Conservation (phyloP, 2,797 vertebrate genomes). For the Cheracebus regulus region DNA sequence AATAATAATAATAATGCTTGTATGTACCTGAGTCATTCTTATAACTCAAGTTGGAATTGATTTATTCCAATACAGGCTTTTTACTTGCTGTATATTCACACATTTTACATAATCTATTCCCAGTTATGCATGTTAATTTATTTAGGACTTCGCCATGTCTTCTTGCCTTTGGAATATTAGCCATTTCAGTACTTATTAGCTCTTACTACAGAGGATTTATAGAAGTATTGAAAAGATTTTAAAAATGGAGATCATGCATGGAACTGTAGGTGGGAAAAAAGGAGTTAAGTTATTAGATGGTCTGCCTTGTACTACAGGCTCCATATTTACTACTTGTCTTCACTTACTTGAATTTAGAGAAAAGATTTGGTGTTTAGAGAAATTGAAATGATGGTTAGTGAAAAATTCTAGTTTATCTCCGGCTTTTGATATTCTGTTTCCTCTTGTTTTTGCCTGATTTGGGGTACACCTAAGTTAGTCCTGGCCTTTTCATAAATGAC, state of each 20-base stretch:
- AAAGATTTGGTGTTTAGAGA: neutral
- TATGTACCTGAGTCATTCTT: neutral
- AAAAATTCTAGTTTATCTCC: constrained; percentile 10
- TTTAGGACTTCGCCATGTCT: neutral
- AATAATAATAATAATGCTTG: neutral
- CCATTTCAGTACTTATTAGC: neutral
- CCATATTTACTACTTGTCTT: neutral
- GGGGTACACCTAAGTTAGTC: neutral
- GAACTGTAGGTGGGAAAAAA: neutral
- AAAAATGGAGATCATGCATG: neutral
- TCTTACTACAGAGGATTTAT: neutral
- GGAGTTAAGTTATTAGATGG: neutral
- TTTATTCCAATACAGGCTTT: neutral
- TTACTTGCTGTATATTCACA: neutral
- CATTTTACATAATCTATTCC: neutral
- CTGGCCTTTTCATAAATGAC: constrained; percentile 14
- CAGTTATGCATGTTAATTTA: neutral
- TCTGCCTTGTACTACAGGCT: neutral
- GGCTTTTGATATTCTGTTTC: constrained; percentile 26
- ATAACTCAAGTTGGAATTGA: neutral
- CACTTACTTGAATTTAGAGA: neutral
- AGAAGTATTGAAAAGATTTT: constrained; percentile 2
- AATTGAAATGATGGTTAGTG: neutral
- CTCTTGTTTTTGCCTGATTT: constrained; percentile 39
- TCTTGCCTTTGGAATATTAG: neutral